These are phyloP conservation scores for Tetranychus truncatus DNA, from an alignment of 2,888 invertebrate species.

Conservation along the genomic window DNA sequence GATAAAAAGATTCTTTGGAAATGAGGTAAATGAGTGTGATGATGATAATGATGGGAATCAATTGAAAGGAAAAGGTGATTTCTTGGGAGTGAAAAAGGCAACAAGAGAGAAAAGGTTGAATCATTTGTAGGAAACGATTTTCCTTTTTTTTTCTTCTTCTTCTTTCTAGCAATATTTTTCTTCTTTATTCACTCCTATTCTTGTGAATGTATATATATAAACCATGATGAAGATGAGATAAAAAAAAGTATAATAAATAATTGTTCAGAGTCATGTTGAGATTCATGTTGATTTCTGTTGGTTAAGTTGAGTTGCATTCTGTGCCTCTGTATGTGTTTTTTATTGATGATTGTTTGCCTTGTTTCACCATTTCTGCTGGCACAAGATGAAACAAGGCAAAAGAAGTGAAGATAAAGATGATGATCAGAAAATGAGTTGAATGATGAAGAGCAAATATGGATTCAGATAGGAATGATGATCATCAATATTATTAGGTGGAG, in stretches of 20 bases:
- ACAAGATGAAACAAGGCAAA: too few relatives aligned
- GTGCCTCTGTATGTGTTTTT: not conserved
- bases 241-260: constrained; percentile 9
- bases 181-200: too few relatives aligned
- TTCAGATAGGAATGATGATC: not conserved
- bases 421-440: not conserved
- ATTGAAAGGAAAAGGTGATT: too few relatives aligned
- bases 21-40: not conserved
- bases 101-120: too few relatives aligned
- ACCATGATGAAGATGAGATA: not conserved
- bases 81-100: too few relatives aligned
- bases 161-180: too few relatives aligned
- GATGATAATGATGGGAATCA: not conserved
- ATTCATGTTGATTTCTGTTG: constrained; percentile 1
- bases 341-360: constrained; percentile 9
- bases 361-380: not conserved
- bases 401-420: too few relatives aligned
- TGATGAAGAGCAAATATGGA: not conserved
- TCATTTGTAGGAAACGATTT: too few relatives aligned
- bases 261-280: constrained; percentile 3
- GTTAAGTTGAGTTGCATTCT: not conserved
- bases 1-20: not conserved
- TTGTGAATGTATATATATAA: too few relatives aligned
- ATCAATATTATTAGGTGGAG: constrained; percentile 1
- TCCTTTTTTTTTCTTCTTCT: too few relatives aligned